Conservation (phyloP, 2,113 vertebrate genomes). For the Sander lucioperca region DNA sequence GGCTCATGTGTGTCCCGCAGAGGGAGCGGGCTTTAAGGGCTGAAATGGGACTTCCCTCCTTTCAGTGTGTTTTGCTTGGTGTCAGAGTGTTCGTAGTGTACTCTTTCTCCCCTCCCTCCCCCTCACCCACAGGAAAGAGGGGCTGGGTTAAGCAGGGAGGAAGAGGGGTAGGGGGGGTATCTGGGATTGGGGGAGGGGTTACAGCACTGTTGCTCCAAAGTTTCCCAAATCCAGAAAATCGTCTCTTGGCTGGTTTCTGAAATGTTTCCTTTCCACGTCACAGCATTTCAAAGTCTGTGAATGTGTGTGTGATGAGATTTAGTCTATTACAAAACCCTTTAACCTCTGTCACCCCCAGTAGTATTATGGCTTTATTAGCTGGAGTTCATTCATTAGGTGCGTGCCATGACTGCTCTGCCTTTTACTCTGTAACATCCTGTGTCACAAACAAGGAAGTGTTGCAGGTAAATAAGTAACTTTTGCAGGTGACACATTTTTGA, state of each 20-base stretch:
- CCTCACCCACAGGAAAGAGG: conserved; percentile 77
- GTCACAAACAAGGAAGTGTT: neutral
- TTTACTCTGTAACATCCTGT: conserved; percentile 1
- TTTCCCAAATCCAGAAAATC: conserved; percentile 68
- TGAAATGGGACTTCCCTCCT: conserved; percentile 35
- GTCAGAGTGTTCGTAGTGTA: conserved; percentile 40
- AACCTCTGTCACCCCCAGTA: neutral
- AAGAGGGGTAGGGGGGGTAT: neutral
- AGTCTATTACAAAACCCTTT: conserved; percentile 8
- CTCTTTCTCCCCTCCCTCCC: conserved; percentile 50
- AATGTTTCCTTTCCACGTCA: conserved; percentile 41
- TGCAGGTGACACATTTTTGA: conserved; percentile 5
- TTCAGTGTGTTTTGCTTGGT: conserved; percentile 35
- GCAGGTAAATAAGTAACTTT: conserved; percentile 17
- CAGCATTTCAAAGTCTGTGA: conserved; percentile 18
- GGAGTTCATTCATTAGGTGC: neutral
- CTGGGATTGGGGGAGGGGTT: conserved; percentile 43
- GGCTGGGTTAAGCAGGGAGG: conserved; percentile 16
- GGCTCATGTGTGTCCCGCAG: conserved; percentile 22
- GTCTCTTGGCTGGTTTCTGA: conserved; percentile 45
- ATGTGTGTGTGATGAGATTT: conserved; percentile 18
- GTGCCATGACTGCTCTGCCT: neutral
- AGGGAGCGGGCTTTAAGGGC: conserved; percentile 5
- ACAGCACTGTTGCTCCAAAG: conserved; percentile 35
- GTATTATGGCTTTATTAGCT: neutral